These are phyloP conservation scores for Channa maculata DNA, from an alignment of 2,113 vertebrate genomes.

Conservation along the genomic window DNA sequence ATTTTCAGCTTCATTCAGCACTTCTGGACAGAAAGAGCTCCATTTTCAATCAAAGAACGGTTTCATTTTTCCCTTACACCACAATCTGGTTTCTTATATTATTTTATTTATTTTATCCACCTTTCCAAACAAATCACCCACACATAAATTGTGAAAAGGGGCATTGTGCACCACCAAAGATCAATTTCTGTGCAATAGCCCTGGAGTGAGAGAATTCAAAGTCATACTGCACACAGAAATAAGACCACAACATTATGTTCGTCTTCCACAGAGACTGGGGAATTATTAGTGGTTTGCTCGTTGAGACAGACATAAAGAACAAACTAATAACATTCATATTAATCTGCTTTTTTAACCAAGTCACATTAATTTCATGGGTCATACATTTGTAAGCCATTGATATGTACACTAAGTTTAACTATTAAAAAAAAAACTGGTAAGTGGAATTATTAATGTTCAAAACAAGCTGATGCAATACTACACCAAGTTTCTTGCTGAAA, in stretches of 20 bases:
- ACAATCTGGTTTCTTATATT: neutral
- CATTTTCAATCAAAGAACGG: neutral
- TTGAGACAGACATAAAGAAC: neutral
- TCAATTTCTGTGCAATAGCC: neutral
- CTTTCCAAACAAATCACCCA: neutral
- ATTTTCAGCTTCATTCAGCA: conserved; percentile 13
- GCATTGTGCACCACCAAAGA: neutral
- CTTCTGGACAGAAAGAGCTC: neutral
- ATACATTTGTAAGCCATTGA: conserved; percentile 23
- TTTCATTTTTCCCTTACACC: neutral
- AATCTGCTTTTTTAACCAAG: conserved; percentile 16
- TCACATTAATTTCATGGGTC: conserved; percentile 38
- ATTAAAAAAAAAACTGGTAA: conserved; percentile 12
- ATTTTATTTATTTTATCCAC: neutral
- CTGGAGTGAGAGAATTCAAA: conserved; percentile 3
- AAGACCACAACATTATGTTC: neutral
- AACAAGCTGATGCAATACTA: conserved; percentile 21
- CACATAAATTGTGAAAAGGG: neutral
- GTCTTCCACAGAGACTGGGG: neutral
- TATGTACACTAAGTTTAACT: conserved; percentile 13
- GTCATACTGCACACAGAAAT: neutral
- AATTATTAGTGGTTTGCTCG: conserved; percentile 2
- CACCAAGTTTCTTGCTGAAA: conserved; percentile 28
- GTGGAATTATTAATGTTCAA: conserved; percentile 19
- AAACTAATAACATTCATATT: neutral